Evolutionary conservation across 2,888 invertebrate species (phyloP), one percentile per base, ranked within the genome.

Genomic region (Lasioglossum malachurum): DNA sequence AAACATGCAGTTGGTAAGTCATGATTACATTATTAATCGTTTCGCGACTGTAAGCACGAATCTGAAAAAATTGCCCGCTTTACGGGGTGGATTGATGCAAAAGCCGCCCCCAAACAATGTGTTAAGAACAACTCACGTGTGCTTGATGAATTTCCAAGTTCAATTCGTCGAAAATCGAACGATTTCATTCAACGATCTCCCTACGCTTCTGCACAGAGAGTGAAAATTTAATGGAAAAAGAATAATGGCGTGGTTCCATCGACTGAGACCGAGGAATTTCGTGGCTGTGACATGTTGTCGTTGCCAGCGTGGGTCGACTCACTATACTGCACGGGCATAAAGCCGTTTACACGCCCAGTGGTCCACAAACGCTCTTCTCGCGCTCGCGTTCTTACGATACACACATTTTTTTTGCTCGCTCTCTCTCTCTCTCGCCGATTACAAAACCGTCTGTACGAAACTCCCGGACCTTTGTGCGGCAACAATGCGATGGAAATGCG

Each of bases 401-500:
- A 86, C 86, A 86, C 77, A 86, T 69, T 83, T 76, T 87, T 87
- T 87, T 75, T 49, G 7, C 31, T 64, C 60, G n/a, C n/a, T 5
- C 60, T 10, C 64, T 5, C 60, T 5, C 60, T 35, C 64, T 12
- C 69, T 10, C 76, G n/a, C 78, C 87, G 82, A 82, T 85, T 86
- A 77, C 82, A 82, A 86, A 86, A 73, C 75, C 82, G 76, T 80
- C 87, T 86, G 60, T 75, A 53, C 77, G 80, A 75, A 60, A 82
- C 71, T 57, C 38, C 38, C 53, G 80, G 35, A 84, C 79, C 82
- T 88, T 87, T 87, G 75, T 84, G 78, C 80, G 78, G 79, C 67
- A 80, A 88, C 87, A 84, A 87, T 88, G 75, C 84, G 75, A 87
- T 77, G 84, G 80, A 79, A 87, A 82, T 84, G 87, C 49, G 78